Percentiles rank a stretch among this genome's conserved stretches.
These are phyloP conservation scores for Drosophila subpulchrella DNA, from an alignment of 1,140 invertebrate genomes.

Conservation along the genomic window DNA sequence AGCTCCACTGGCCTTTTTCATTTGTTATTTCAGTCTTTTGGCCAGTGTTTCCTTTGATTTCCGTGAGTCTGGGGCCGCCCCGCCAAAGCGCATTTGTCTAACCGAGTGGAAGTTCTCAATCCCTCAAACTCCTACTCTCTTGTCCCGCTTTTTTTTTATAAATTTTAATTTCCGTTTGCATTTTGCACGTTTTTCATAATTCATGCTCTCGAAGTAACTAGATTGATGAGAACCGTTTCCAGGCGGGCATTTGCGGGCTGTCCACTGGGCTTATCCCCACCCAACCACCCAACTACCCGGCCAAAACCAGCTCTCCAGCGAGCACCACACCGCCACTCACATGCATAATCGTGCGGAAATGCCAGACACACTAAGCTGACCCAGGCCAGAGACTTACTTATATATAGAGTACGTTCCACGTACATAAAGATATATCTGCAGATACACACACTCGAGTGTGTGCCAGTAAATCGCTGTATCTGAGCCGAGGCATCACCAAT, in stretches of 20 bases:
- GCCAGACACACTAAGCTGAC: slow-evolving; percentile 79
- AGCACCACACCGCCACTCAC: slow-evolving; percentile 56
- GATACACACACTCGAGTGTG: slow-evolving; percentile 28
- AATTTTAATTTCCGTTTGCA: slow-evolving; percentile 83
- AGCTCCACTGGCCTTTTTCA: slow-evolving; percentile 12
- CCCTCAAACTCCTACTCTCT: not conserved
- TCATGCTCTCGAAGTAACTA: slow-evolving; percentile 79
- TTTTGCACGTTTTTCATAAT: slow-evolving; percentile 82
- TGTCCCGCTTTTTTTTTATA: slow-evolving; percentile 49
- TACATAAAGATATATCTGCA: slow-evolving; percentile 23
- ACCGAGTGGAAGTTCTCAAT: slow-evolving; percentile 72
- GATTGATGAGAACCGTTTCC: slow-evolving; percentile 74
- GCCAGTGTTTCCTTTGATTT: slow-evolving; percentile 70
- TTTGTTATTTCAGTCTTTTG: slow-evolving; percentile 32
- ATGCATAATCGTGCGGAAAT: slow-evolving; percentile 79
- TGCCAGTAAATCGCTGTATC: slow-evolving; percentile 63
- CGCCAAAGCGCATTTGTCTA: slow-evolving; percentile 66
- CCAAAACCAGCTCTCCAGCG: slow-evolving; percentile 7
- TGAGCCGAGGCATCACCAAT: slow-evolving; percentile 52
- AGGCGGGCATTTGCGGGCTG: slow-evolving; percentile 40
- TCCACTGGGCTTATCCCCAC: slow-evolving; percentile 55
- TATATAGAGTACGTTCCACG: slow-evolving; percentile 33
- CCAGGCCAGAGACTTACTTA: slow-evolving; percentile 74
- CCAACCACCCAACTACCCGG: not conserved
- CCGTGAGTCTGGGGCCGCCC: slow-evolving; percentile 9